phyloP scores from a whole-genome alignment of 2,888 invertebrate species.

The Drosophila macrothrix region DNA sequence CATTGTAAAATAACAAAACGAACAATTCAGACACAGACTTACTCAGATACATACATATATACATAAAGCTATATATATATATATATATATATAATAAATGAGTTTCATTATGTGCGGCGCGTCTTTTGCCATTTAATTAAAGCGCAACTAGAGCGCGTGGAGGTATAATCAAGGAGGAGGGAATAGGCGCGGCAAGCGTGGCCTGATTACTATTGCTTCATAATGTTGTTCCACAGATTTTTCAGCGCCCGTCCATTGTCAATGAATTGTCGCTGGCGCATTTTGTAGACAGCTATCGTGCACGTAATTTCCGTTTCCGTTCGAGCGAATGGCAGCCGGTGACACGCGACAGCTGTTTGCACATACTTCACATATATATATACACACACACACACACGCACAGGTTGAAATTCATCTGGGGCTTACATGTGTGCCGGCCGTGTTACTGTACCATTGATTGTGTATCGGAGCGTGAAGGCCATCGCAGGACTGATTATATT shows the following conservation, averaged over 20 bases:
- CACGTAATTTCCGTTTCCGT: constrained; percentile 82
- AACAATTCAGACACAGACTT: not conserved
- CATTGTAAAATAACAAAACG: constrained; percentile 11
- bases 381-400: not conserved
- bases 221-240: constrained; percentile 47
- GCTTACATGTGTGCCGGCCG: constrained; percentile 40
- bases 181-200: not conserved
- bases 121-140: constrained; percentile 78
- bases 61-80: not conserved
- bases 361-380: constrained; percentile 66
- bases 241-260: constrained; percentile 63
- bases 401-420: constrained; percentile 13
- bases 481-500: constrained; percentile 73
- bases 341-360: constrained; percentile 81
- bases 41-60: not conserved
- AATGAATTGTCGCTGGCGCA: constrained; percentile 70
- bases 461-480: constrained; percentile 69
- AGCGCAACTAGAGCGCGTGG: constrained; percentile 40
- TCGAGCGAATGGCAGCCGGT: constrained; percentile 73
- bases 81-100: constrained; percentile 63
- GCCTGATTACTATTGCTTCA: constrained; percentile 46
- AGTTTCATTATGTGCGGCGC: constrained; percentile 72
- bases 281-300: constrained; percentile 68
- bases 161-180: not conserved
- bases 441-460: constrained; percentile 68